Base-by-base conservation (phyloP, 2,113 vertebrate species). In the Notothenia rossii region DNA sequence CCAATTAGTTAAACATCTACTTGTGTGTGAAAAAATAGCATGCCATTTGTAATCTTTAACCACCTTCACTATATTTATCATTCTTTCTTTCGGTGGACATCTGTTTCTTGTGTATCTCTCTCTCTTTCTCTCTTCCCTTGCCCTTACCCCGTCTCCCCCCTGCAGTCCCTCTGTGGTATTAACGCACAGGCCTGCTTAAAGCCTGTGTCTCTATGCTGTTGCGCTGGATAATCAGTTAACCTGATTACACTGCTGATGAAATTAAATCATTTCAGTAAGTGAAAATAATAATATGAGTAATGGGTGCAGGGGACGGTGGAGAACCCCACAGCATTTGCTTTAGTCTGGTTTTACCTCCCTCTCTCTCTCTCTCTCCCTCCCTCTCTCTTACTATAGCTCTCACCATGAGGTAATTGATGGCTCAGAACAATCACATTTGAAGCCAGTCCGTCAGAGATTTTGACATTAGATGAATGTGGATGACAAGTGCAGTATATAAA, bases 231-330 rank as follows among this genome's bases (percentile, higher is more conserved):
- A 94, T 95, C 92, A 92, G 89, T 93, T 94, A 94, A 94, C 92
- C 91, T 93, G 92, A 94, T 95, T 94, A 94, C 40, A 49, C 86
- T 46, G 77, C 88, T 92, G 90, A 94, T 95, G 82, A 93, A 94
- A 94, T 95, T 90, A 91, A 92, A 93, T 95, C 75, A 94, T 93
- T 93, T 93, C 77, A 79, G 85, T 91, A 89, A 95, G 85, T 94
- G 92, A 93, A 93, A 94, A 92, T 94, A 93, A 94, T 89, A 90
- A 93, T 89, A 92, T 91, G 83, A 91, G 89, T 93, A 93, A 91
- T 91, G 88, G 90, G 84, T 85, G 81, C 13, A 60, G 60, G 73
- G 81, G 84, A 82, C 49, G 68, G 66, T 51, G 66, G 72, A 75
- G 68, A 80, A 77, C 88, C 88, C 85, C 73, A 54, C 43, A 66